phyloP scores from a whole-genome alignment of 2,113 vertebrate genomes.

The Entelurus aequoreus region DNA sequence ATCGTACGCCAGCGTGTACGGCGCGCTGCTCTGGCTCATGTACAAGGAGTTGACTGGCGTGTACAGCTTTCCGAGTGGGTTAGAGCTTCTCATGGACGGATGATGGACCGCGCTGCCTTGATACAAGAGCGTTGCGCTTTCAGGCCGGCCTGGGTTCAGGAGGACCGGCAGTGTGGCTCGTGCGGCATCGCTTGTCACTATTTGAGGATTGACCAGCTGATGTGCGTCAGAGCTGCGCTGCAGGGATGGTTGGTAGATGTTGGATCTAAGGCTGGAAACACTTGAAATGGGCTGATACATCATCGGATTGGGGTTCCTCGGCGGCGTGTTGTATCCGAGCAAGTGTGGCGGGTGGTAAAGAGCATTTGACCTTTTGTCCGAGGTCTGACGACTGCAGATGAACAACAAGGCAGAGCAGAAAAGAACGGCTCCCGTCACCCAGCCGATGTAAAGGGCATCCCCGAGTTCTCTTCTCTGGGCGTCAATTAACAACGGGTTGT shows the following conservation, averaged over 20 bases:
- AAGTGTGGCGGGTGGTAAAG: conserved; percentile 33
- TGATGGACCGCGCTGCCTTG: conserved; percentile 17
- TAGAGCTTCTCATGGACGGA: conserved; percentile 19
- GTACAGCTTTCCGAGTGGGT: conserved; percentile 27
- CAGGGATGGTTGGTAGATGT: conserved; percentile 17
- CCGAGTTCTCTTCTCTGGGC: conserved; percentile 74
- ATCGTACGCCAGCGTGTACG: conserved; percentile 16
- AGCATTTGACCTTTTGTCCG: conserved; percentile 33
- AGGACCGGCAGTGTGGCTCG: conserved; percentile 15
- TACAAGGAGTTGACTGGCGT: conserved; percentile 33
- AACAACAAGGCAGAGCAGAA: conserved; percentile 65
- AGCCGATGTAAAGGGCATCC: conserved; percentile 76
- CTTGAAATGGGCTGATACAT: conserved; percentile 44
- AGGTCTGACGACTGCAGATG: conserved; percentile 45
- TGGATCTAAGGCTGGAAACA: conserved; percentile 24
- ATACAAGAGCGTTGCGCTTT: conserved; percentile 33
- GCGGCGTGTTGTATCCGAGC: conserved; percentile 19
- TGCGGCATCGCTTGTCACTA: conserved; percentile 13
- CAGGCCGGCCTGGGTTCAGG: conserved; percentile 20
- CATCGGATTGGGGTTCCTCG: conserved; percentile 11
- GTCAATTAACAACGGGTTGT: conserved; percentile 70
- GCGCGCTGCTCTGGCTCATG: conserved; percentile 22
- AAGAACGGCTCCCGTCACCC: conserved; percentile 69
- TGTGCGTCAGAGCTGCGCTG: conserved; percentile 14
- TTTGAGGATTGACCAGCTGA: conserved; percentile 23